Percentiles rank a stretch among this genome's conserved stretches.
Conservation (phyloP, 2,113 vertebrate genomes). For the Aix galericulata region DNA sequence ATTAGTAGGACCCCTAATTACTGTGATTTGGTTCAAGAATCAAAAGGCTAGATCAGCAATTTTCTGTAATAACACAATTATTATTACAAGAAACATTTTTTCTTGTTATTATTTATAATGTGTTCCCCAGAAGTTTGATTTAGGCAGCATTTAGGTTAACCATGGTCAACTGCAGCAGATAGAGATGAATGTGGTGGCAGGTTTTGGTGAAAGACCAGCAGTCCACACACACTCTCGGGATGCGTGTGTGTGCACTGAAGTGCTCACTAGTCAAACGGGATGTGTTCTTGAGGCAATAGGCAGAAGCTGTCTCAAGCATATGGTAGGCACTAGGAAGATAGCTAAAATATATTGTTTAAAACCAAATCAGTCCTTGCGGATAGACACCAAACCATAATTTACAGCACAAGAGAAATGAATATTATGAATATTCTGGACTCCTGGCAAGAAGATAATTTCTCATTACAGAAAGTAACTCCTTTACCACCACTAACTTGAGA, state of each 20-base stretch:
- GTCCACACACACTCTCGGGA: rapidly evolving
- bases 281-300: not conserved
- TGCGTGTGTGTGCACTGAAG: rapidly evolving
- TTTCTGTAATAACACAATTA: not conserved
- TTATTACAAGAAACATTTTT: not conserved
- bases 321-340: not conserved
- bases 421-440: not conserved
- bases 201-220: not conserved
- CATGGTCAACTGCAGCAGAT: not conserved
- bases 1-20: not conserved
- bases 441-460: not conserved
- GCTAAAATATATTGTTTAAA: not conserved
- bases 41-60: not conserved
- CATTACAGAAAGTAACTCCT: not conserved
- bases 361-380: not conserved
- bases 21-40: not conserved
- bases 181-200: not conserved
- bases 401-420: not conserved
- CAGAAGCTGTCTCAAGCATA: not conserved
- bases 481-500: not conserved
- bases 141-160: not conserved
- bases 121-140: not conserved
- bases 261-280: rapidly evolving
- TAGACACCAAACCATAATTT: not conserved
- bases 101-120: not conserved